Conservation (phyloP, 2,113 vertebrate species). For the Stegastes partitus region DNA sequence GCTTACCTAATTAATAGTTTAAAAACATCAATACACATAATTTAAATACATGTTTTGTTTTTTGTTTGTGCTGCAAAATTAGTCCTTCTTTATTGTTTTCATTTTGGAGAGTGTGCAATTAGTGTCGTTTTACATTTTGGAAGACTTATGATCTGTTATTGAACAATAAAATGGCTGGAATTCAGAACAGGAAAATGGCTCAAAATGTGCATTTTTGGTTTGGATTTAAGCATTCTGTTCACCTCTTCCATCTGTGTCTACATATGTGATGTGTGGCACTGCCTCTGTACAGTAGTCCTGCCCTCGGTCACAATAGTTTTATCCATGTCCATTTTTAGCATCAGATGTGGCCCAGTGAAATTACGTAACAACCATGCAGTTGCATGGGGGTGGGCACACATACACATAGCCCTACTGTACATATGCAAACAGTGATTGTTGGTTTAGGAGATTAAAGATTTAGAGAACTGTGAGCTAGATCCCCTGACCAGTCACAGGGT, state of each 20-base stretch:
- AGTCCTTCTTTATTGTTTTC: not conserved
- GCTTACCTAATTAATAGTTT: not conserved
- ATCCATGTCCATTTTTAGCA: slow-evolving; percentile 82
- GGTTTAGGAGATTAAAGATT: slow-evolving; percentile 72
- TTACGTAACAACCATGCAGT: slow-evolving; percentile 74
- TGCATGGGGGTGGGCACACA: slow-evolving; percentile 68
- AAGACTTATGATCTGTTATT: not conserved
- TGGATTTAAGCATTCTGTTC: slow-evolving; percentile 50
- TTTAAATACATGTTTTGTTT: too few relatives aligned
- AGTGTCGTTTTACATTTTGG: not conserved
- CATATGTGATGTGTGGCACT: slow-evolving; percentile 12
- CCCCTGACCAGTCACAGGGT: slow-evolving; percentile 65
- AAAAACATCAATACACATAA: not conserved
- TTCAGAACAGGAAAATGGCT: slow-evolving; percentile 19
- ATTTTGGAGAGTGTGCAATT: not conserved
- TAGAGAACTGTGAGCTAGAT: slow-evolving; percentile 68
- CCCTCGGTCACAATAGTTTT: slow-evolving; percentile 83
- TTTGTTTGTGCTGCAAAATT: too few relatives aligned
- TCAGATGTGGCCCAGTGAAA: slow-evolving; percentile 82
- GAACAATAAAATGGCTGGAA: not conserved
- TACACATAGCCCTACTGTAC: slow-evolving; percentile 59
- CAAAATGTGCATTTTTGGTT: slow-evolving; percentile 12
- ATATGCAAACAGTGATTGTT: slow-evolving; percentile 60
- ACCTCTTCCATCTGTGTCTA: slow-evolving; percentile 24
- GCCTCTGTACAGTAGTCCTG: slow-evolving; percentile 60